Evolutionary conservation across 2,113 vertebrate species (phyloP).

Genomic region (Octodon degus): DNA sequence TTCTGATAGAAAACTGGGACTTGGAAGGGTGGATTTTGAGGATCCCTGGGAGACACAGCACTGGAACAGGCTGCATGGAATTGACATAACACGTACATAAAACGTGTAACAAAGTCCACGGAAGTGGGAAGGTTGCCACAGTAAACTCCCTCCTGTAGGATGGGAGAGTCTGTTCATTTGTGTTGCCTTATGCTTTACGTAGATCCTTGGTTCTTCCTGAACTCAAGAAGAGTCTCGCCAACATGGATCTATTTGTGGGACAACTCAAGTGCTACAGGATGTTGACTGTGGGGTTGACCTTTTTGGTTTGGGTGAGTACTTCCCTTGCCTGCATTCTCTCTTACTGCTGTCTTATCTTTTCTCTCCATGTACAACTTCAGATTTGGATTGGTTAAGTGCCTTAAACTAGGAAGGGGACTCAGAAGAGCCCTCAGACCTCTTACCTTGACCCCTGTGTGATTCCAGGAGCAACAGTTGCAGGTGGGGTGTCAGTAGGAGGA

Average conservation of each 20-base stretch:
- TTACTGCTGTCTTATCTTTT: not conserved
- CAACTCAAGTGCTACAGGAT: constrained; percentile 3
- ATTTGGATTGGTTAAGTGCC: not conserved
- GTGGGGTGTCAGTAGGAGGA: not conserved
- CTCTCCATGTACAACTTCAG: not conserved
- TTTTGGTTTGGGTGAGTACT: constrained; percentile 60
- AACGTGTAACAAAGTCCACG: no score
- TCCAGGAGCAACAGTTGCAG: not conserved
- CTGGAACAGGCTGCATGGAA: not conserved
- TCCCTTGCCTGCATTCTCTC: not conserved
- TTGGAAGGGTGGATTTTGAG: not conserved
- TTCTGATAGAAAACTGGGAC: not conserved
- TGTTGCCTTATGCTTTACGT: not conserved
- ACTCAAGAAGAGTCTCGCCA: not conserved
- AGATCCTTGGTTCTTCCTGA: not conserved
- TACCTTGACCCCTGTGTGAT: fast-evolving
- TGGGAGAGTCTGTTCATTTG: not conserved
- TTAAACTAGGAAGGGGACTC: not conserved
- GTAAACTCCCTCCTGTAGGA: not conserved
- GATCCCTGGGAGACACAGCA: not conserved
- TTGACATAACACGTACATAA: not conserved
- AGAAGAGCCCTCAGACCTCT: not conserved
- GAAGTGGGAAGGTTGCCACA: not conserved
- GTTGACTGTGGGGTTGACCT: not conserved
- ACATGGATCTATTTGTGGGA: not conserved